Evolutionary conservation across 2,113 vertebrate species (phyloP).

Genomic region (Antigone vipio): DNA sequence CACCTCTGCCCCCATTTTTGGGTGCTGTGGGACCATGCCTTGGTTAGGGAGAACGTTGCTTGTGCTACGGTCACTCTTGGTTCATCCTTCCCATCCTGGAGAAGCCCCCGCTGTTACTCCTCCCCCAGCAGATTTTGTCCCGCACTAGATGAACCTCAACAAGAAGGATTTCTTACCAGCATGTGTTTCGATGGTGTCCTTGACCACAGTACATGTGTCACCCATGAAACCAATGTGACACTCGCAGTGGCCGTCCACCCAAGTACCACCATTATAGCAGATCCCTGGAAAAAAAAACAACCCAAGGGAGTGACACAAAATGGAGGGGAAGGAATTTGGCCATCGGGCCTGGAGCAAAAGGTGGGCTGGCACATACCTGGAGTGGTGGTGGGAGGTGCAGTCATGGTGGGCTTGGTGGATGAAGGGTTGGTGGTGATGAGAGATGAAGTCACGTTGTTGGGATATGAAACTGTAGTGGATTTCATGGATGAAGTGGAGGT

Average conservation of each 20-base stretch:
- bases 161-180: neutral
- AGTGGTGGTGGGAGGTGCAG: neutral
- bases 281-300: neutral
- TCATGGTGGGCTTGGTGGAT: neutral
- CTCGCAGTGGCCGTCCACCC: neutral
- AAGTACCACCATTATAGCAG: neutral
- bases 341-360: accelerated
- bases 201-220: accelerated
- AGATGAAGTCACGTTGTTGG: neutral
- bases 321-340: accelerated
- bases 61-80: accelerated
- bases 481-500: neutral
- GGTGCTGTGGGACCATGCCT: neutral
- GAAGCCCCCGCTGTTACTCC: neutral
- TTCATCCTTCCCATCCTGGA: too few species aligned
- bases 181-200: neutral
- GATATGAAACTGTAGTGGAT: neutral
- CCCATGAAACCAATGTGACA: neutral
- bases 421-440: neutral
- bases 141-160: neutral
- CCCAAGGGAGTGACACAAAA: neutral
- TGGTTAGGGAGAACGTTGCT: accelerated
- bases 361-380: neutral
- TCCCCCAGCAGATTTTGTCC: neutral
- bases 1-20: accelerated